Conservation (phyloP, 2,113 vertebrate genomes). For the Tragelaphus strepsiceros region DNA sequence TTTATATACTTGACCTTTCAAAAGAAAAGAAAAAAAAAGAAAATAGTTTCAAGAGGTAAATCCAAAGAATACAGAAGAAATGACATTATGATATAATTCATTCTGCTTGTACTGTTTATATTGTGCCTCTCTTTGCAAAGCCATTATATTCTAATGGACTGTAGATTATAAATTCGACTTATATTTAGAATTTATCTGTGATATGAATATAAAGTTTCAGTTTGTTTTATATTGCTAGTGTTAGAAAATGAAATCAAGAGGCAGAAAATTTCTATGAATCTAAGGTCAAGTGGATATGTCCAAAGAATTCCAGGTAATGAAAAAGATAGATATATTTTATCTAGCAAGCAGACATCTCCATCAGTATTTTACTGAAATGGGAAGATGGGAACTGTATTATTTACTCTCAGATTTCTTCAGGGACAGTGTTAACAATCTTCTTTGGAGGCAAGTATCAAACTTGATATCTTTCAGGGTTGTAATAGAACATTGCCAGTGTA, state of each 20-base stretch:
- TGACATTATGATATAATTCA: neutral
- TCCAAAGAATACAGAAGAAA: neutral
- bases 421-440: neutral
- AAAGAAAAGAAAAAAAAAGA: neutral
- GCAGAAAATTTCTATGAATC: neutral
- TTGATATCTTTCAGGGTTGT: neutral
- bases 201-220: neutral
- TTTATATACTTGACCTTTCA: neutral
- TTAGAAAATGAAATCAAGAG: neutral
- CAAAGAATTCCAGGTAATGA: neutral
- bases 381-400: neutral
- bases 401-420: neutral
- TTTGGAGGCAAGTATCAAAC: neutral
- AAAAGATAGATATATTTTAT: neutral
- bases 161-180: neutral
- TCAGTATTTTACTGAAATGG: constrained; percentile 15
- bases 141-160: neutral
- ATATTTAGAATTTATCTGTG: neutral
- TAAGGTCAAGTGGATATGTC: neutral
- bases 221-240: neutral
- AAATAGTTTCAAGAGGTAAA: neutral
- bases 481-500: neutral
- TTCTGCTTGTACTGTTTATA: neutral
- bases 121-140: neutral
- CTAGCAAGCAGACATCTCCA: neutral